These are phyloP conservation scores for Leptodactylus fallax DNA, from an alignment of 2,797 vertebrate genomes.

Conservation along the genomic window DNA sequence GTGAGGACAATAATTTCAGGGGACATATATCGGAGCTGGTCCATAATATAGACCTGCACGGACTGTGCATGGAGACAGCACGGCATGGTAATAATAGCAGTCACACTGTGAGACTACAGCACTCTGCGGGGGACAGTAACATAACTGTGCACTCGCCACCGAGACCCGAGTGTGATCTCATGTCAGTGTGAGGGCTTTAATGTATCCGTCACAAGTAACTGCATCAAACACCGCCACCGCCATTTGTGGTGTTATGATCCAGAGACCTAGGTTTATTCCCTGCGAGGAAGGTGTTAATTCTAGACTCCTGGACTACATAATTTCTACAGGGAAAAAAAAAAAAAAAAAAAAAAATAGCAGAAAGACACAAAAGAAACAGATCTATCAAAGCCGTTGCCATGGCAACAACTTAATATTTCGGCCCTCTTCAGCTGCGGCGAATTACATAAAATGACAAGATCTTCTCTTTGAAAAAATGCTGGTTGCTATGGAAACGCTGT, in stretches of 20 bases:
- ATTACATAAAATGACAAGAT: slow-evolving; percentile 99
- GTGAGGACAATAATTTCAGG: no score
- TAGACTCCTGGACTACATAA: slow-evolving; percentile 44
- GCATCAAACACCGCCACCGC: neutral
- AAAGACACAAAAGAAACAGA: slow-evolving; percentile 83
- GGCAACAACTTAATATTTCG: slow-evolving; percentile 99
- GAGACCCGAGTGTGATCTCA: slow-evolving; percentile 24
- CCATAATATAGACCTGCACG: no score
- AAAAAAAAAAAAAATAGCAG: slow-evolving; percentile 60
- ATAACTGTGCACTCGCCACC: neutral
- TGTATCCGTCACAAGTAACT: slow-evolving; percentile 5
- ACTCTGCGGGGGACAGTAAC: slow-evolving; percentile 27
- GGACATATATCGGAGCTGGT: no score
- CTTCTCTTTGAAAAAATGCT: slow-evolving; percentile 94
- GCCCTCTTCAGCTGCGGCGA: slow-evolving; percentile 96
- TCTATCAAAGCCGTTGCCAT: slow-evolving; percentile 95
- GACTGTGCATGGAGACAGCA: no score
- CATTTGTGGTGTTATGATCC: neutral
- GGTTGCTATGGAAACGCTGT: slow-evolving; percentile 90
- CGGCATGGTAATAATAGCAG: neutral
- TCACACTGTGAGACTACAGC: slow-evolving; percentile 27
- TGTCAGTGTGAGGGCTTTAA: slow-evolving; percentile 11
- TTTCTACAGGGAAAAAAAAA: slow-evolving; percentile 72
- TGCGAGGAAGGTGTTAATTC: slow-evolving; percentile 53
- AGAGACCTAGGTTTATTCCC: neutral